phyloP scores from a whole-genome alignment of 2,797 vertebrate species.

The Simalia tracyae region DNA sequence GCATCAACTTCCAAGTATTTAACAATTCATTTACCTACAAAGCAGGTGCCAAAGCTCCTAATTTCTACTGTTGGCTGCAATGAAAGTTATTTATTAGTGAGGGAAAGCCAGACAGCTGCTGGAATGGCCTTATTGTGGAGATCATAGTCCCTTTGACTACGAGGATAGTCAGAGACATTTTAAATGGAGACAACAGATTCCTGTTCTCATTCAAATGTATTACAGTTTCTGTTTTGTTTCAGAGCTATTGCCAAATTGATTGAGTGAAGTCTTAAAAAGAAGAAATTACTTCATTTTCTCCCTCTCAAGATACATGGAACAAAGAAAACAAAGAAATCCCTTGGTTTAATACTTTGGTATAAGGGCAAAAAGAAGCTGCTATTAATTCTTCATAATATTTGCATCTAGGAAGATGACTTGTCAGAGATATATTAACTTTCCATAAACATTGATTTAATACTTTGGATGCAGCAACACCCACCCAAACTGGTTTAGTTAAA shows the following conservation, averaged over 20 bases:
- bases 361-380: background rate
- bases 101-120: background rate
- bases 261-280: conserved; percentile 4
- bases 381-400: background rate
- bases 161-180: no score
- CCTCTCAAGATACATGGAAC: background rate
- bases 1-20: background rate
- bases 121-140: background rate
- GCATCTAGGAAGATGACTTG: background rate
- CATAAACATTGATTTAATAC: no score
- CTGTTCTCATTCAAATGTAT: background rate
- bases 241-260: conserved; percentile 38
- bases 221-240: background rate
- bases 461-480: background rate
- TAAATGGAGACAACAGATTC: background rate
- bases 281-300: background rate
- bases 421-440: background rate
- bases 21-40: background rate
- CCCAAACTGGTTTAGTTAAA: background rate
- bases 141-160: background rate
- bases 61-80: background rate
- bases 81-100: background rate
- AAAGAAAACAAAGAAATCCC: background rate
- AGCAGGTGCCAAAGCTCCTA: background rate
- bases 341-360: background rate